Conservation (phyloP, 2,113 vertebrate genomes). For the Athene noctua region DNA sequence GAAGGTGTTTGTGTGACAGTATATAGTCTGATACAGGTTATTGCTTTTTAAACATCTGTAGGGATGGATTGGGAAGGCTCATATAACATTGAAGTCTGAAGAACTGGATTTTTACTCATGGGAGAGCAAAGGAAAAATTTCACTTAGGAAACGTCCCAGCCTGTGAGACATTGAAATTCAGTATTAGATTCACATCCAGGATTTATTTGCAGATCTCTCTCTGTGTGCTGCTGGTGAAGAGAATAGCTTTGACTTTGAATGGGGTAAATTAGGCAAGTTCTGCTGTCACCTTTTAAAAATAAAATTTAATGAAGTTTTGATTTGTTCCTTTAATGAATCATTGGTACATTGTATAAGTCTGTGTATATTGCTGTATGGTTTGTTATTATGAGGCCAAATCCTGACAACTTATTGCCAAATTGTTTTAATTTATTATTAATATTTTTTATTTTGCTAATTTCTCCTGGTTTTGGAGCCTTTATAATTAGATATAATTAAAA, state of each 20-base stretch:
- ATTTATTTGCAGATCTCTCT: not conserved
- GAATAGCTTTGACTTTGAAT: not conserved
- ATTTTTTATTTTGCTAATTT: conserved; percentile 40
- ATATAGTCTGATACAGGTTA: not conserved
- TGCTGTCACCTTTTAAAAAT: conserved; percentile 44
- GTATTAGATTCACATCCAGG: not conserved
- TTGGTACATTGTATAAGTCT: not conserved
- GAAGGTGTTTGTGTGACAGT: not conserved
- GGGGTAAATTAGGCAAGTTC: conserved; percentile 23
- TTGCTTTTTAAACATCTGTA: not conserved
- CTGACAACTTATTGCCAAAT: conserved; percentile 40
- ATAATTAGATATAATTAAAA: conserved; percentile 64
- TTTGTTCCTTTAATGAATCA: conserved; percentile 41
- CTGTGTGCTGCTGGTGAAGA: not conserved
- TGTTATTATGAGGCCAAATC: conserved; percentile 29
- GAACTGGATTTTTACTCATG: not conserved
- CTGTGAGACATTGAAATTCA: not conserved
- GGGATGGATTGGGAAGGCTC: not conserved
- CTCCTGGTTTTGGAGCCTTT: conserved; percentile 12
- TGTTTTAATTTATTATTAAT: conserved; percentile 61
- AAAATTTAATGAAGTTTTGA: conserved; percentile 40
- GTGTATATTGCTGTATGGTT: conserved; percentile 10
- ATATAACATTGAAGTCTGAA: not conserved
- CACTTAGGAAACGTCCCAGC: not conserved
- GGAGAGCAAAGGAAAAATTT: not conserved